Percentiles rank a stretch among this genome's conserved stretches.
Evolutionary conservation across 2,888 invertebrate genomes (phyloP).

Genomic region (Hylaea fasciaria): DNA sequence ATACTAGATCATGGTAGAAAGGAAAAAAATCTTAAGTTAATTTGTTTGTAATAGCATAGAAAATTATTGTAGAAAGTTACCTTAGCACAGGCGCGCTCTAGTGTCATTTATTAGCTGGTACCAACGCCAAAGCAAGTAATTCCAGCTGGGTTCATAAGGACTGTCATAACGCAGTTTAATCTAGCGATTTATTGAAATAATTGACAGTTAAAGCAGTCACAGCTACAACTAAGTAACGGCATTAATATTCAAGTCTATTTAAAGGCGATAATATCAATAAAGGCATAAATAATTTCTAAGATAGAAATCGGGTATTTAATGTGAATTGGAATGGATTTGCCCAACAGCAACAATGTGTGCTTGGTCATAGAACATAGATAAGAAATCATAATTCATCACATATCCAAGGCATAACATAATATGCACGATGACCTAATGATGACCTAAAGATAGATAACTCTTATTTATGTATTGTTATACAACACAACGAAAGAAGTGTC

Average conservation of each 20-base stretch:
- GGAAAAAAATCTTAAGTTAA: neutral
- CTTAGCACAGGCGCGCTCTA: constrained; percentile 13
- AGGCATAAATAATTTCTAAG: constrained; percentile 24
- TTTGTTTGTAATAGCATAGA: constrained; percentile 4
- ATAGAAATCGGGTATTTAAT: constrained; percentile 23
- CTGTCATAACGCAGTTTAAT: constrained; percentile 39
- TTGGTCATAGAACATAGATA: constrained; percentile 10
- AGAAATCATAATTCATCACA: constrained; percentile 7
- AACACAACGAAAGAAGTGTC: too few species aligned
- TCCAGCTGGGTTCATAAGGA: constrained; percentile 17
- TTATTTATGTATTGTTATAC: too few species aligned
- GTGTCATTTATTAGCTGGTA: constrained; percentile 17
- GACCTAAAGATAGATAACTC: too few species aligned
- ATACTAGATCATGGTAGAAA: too few species aligned
- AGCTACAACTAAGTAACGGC: constrained; percentile 20
- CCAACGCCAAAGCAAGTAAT: constrained; percentile 17
- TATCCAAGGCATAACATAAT: constrained; percentile 1
- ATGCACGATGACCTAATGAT: too few species aligned
- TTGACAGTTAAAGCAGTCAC: constrained; percentile 37
- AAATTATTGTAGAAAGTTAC: constrained; percentile 27
- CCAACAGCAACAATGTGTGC: constrained; percentile 24
- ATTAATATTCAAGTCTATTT: constrained; percentile 31
- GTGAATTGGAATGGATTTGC: constrained; percentile 15
- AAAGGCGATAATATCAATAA: constrained; percentile 29
- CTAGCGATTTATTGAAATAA: constrained; percentile 36